Base-by-base conservation (phyloP, 2,797 vertebrate species). In the Falco cherrug region DNA sequence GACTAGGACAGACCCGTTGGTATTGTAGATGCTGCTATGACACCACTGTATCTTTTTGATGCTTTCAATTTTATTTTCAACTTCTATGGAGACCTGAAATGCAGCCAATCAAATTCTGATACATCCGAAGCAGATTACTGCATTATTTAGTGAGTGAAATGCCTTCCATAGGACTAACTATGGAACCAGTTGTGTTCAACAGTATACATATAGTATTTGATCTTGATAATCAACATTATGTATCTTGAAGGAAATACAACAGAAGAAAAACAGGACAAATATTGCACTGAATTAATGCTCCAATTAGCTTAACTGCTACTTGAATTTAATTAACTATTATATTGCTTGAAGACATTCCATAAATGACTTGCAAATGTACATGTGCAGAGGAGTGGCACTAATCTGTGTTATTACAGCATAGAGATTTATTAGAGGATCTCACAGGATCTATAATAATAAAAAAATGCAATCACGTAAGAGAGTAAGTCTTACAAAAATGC, bases 261-360 rank as follows among this genome's bases (percentile, higher is more conserved):
- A 53, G 25, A 53, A 65, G 35, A 73, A 81, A 84, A 63, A 47
- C 6, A 61, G 6, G 20, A 70, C 16, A 70, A 88, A 90, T 67
- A 76, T 16, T 67, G 28, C 56, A 51, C 35, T 70, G 39, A 89
- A 79, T 74, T 88, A 90, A 87, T 92, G 67, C 16, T 89, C 45
- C 80, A 64, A 76, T 95, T 87, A 91, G 17, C 47, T 88, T 89
- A 86, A 90, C 80, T 73, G 51, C 45, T 82, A 50, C 60, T 82
- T 92, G 33, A 84, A 96, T 70, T 64, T 88, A 84, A 82, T 95
- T 89, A 90, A 93, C 71, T 75, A 25, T 85, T 83, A 56, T 60
- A 80, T 59, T 78, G 53, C 64, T 95, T 87, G 53, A 89, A 94
- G 68, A 83, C 22, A 57, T 87, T 94, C 28, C n/a, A 9, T 53